phyloP scores from a whole-genome alignment of 2,113 vertebrate genomes.

The Notiomystis cincta region DNA sequence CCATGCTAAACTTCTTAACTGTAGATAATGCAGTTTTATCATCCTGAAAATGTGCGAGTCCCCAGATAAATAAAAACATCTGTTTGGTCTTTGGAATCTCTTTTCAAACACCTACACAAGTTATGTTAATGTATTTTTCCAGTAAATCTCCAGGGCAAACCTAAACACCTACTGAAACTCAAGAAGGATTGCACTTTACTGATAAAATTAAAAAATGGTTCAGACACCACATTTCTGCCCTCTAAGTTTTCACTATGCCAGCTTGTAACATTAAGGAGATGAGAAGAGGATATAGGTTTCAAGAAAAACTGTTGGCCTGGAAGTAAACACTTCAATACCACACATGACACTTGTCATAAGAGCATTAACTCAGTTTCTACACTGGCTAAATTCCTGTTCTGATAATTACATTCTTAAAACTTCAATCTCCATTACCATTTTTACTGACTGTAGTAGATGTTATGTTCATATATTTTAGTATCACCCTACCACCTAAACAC shows the following conservation, averaged over 20 bases:
- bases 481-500: not conserved
- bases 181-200: not conserved
- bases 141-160: not conserved
- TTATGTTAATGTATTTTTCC: not conserved
- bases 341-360: not conserved
- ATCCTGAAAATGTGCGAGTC: not conserved
- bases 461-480: not conserved
- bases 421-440: not conserved
- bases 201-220: not conserved
- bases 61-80: not conserved
- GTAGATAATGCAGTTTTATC: not conserved
- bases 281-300: not conserved
- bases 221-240: not conserved
- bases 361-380: not conserved
- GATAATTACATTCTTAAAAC: not conserved
- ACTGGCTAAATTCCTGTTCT: not conserved
- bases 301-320: not conserved
- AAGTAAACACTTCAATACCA: not conserved
- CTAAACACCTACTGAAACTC: not conserved
- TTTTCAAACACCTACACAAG: not conserved
- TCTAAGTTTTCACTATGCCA: not conserved
- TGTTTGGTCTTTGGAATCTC: not conserved
- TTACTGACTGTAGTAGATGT: not conserved
- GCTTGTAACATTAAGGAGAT: not conserved
- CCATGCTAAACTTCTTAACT: not conserved